Percentiles rank a stretch among this genome's conserved stretches.
phyloP scores from a whole-genome alignment of 2,797 vertebrate genomes.

The Pangasius djambal region DNA sequence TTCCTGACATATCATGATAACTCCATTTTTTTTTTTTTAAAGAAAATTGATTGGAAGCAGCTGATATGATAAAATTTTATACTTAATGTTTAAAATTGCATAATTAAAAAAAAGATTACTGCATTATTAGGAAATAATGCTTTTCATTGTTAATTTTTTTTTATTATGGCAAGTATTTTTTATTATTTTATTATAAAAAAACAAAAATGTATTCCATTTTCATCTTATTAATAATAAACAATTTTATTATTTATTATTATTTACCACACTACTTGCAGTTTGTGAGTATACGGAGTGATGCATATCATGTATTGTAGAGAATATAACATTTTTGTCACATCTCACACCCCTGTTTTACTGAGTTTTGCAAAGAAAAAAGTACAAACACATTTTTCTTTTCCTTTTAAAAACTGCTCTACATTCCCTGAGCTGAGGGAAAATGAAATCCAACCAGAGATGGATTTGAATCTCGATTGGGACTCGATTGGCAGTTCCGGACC shows the following conservation, averaged over 20 bases:
- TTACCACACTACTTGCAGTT: too few species aligned
- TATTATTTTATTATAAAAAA: too few species aligned
- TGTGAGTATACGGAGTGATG: neutral
- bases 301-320: too few species aligned
- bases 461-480: neutral
- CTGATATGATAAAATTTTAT: neutral
- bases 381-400: neutral
- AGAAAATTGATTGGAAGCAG: neutral
- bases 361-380: neutral
- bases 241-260: neutral
- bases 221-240: too few species aligned
- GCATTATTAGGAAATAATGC: too few species aligned
- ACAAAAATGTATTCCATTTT: too few species aligned
- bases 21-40: neutral
- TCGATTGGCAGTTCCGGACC: neutral
- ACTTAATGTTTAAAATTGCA: neutral
- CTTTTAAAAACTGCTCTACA: neutral
- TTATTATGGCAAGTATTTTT: too few species aligned
- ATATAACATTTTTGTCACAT: too few species aligned
- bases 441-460: neutral
- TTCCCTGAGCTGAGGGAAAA: neutral
- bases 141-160: too few species aligned
- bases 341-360: too few species aligned
- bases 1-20: neutral
- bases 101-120: neutral